Percentiles rank a stretch among this genome's conserved stretches.
These are phyloP conservation scores for Microcebus murinus DNA, from an alignment of 2,113 vertebrate species.

Conservation along the genomic window DNA sequence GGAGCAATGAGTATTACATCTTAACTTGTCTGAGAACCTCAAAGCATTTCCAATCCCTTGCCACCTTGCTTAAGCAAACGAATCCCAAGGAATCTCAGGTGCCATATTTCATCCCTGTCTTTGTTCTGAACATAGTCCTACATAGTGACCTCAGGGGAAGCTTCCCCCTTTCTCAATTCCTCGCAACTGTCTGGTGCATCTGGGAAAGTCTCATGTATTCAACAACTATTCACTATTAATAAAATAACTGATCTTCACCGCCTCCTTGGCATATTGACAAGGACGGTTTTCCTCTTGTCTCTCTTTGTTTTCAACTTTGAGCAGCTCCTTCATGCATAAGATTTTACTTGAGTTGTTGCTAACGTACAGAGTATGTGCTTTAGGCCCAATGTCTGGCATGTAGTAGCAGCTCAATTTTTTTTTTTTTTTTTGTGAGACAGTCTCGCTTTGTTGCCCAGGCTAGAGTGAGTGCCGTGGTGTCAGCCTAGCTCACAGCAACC, in stretches of 20 bases:
- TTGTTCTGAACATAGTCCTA: not conserved
- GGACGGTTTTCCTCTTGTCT: not conserved
- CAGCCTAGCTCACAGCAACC: no score
- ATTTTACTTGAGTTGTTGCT: not conserved
- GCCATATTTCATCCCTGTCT: not conserved
- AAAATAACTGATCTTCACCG: not conserved
- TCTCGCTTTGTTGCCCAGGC: no score
- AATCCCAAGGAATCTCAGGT: not conserved
- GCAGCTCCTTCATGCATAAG: not conserved
- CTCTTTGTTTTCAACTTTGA: not conserved
- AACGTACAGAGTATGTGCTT: no score
- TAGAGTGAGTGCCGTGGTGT: no score
- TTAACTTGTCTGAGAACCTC: not conserved
- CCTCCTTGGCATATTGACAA: not conserved
- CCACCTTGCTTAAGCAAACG: not conserved
- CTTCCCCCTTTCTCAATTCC: not conserved
- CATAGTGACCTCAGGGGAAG: not conserved
- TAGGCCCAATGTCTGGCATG: not conserved
- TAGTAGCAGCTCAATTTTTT: not conserved
- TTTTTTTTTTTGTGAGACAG: no score
- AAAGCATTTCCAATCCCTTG: not conserved
- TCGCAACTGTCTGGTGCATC: not conserved
- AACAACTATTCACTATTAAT: not conserved
- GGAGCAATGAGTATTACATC: not conserved
- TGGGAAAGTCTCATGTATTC: not conserved